Percentiles rank a stretch among this genome's conserved stretches.
phyloP scores from a whole-genome alignment of 92 coral and sea anemone species.

The Bergia sp. region DNA sequence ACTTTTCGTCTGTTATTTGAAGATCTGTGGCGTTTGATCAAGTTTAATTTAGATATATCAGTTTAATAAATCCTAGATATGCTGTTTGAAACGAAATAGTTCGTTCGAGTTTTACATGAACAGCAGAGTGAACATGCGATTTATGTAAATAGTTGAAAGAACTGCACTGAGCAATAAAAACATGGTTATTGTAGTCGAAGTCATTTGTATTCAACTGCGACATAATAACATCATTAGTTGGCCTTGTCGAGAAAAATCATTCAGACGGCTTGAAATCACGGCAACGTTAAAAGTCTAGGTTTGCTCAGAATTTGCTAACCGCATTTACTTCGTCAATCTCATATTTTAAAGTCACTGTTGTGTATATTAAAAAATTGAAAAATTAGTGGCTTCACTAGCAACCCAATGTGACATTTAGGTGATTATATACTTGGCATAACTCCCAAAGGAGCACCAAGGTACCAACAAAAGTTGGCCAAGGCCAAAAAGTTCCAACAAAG shows the following conservation, averaged over 20 bases:
- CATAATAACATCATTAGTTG: neutral
- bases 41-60: no score
- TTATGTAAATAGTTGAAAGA: neutral
- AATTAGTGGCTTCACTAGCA: no score
- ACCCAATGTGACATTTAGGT: no score
- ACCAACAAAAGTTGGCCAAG: no score
- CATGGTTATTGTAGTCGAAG: neutral
- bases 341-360: neutral
- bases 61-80: no score
- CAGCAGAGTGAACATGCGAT: neutral
- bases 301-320: no score
- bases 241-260: neutral
- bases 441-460: no score
- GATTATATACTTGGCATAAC: no score
- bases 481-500: no score
- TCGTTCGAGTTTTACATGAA: neutral
- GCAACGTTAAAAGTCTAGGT: neutral
- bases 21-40: no score
- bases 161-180: neutral
- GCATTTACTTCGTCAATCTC: neutral
- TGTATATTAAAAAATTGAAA: no score
- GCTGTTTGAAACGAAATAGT: neutral
- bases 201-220: neutral
- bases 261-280: neutral
- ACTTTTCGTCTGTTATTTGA: neutral